Conservation (phyloP, 2,113 vertebrate genomes). For the Pseudopipra pipra region DNA sequence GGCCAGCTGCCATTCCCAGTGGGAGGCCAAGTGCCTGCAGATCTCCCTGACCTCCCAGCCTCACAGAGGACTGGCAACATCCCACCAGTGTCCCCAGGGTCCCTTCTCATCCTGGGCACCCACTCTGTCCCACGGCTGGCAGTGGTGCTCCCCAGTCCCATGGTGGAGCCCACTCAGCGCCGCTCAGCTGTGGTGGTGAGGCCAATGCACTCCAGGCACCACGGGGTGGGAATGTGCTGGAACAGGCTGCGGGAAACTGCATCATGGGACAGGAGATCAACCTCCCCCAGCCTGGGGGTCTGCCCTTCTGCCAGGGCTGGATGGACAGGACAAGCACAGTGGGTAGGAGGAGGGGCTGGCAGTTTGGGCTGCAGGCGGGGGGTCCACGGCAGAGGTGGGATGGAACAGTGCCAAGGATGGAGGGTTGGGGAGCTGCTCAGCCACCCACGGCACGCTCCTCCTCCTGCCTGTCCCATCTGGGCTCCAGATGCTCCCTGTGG, state of each 20-base stretch:
- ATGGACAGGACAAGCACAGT: accelerated
- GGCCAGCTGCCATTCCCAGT: not conserved
- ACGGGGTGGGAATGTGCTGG: accelerated
- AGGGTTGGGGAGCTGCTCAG: not conserved
- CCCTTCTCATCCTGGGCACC: not conserved
- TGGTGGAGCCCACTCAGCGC: accelerated
- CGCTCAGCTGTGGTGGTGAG: accelerated
- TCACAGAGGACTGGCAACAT: accelerated
- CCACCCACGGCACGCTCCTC: not conserved
- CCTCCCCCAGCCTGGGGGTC: accelerated
- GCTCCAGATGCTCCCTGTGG: slow-evolving; percentile 31
- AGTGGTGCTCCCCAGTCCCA: accelerated
- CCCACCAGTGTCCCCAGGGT: not conserved
- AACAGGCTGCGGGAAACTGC: accelerated
- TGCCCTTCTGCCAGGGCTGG: not conserved
- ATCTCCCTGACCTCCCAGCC: not conserved
- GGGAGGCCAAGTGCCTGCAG: not conserved
- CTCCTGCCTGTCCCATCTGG: slow-evolving; percentile 2
- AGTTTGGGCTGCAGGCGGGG: not conserved
- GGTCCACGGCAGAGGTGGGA: not conserved
- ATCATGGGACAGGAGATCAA: accelerated
- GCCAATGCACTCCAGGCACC: not conserved
- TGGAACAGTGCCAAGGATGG: not conserved
- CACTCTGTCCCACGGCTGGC: accelerated
- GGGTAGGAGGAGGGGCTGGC: accelerated